Conservation (phyloP, 64 coral and sea anemone species). For the Montipora capricornis region DNA sequence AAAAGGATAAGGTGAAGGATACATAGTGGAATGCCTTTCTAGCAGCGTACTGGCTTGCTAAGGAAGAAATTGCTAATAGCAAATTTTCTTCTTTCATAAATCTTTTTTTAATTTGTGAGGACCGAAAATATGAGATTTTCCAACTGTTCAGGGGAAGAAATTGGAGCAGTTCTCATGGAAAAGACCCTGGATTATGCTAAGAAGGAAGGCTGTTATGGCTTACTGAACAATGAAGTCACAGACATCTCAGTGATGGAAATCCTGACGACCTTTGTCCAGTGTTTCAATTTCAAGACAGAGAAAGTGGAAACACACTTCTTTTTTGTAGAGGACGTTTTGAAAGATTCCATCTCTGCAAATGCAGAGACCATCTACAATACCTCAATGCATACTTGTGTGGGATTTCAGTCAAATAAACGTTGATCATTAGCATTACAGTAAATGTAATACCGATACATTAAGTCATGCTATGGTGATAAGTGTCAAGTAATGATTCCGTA, state of each 20-base stretch:
- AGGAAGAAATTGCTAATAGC: constrained; percentile 21
- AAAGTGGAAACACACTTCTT: constrained; percentile 68
- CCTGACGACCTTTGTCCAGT: constrained; percentile 54
- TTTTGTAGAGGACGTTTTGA: constrained; percentile 46
- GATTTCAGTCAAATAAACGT: too few species aligned
- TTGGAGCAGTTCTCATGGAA: constrained; percentile 19
- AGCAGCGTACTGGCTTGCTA: constrained; percentile 43
- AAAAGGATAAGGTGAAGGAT: constrained; percentile 38
- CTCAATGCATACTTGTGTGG: not conserved
- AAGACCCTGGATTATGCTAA: not conserved
- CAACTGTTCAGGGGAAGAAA: constrained; percentile 28
- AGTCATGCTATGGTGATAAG: too few species aligned
- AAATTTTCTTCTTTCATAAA: constrained; percentile 43
- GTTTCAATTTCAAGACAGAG: constrained; percentile 43
- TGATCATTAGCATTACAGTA: too few species aligned
- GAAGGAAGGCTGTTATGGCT: constrained; percentile 21
- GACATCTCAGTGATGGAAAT: constrained; percentile 54
- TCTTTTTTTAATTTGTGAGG: constrained; percentile 26
- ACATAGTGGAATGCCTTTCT: constrained; percentile 29
- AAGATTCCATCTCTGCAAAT: not conserved
- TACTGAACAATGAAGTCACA: constrained; percentile 44
- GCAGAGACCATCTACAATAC: constrained; percentile 34
- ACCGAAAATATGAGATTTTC: constrained; percentile 25
- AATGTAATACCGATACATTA: too few species aligned
- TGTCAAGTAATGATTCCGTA: too few species aligned